Evolutionary conservation across 2,888 invertebrate species (phyloP).

Genomic region (Agrilus mali): DNA sequence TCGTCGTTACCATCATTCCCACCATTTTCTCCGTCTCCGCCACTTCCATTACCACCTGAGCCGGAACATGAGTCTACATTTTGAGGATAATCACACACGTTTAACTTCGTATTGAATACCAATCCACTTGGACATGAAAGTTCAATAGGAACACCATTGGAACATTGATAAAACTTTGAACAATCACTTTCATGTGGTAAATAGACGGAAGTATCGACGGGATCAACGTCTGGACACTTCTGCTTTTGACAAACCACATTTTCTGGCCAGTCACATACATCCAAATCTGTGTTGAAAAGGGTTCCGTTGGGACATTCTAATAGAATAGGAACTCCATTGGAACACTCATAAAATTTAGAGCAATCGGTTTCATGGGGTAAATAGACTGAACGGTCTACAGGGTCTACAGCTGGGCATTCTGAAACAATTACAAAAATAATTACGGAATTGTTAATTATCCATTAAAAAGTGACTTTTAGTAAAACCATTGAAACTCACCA

Average conservation of each 20-base stretch:
- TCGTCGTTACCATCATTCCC: no score
- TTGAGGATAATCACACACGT: slow-evolving; percentile 7
- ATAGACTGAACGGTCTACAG: no score
- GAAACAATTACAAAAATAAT: no score
- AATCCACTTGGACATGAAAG: slow-evolving; percentile 4
- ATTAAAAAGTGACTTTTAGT: no score
- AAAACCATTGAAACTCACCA: no score
- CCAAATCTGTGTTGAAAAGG: slow-evolving; percentile 3
- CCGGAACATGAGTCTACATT: no score
- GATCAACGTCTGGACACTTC: slow-evolving; percentile 7
- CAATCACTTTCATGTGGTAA: slow-evolving; percentile 15
- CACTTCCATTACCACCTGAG: neutral
- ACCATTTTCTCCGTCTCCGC: no score
- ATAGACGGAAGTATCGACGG: slow-evolving; percentile 7
- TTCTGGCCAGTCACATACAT: slow-evolving; percentile 1
- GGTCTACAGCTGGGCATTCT: no score
- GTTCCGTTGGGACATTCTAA: slow-evolving; percentile 1
- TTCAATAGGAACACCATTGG: slow-evolving; percentile 8
- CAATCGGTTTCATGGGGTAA: neutral
- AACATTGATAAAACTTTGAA: slow-evolving; percentile 14
- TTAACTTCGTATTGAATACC: slow-evolving; percentile 3
- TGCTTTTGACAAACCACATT: neutral
- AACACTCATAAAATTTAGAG: slow-evolving; percentile 9
- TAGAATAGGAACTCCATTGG: slow-evolving; percentile 1
- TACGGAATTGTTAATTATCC: no score